phyloP scores from a whole-genome alignment of 2,113 vertebrate genomes.

The Rhynchopsitta pachyrhyncha region DNA sequence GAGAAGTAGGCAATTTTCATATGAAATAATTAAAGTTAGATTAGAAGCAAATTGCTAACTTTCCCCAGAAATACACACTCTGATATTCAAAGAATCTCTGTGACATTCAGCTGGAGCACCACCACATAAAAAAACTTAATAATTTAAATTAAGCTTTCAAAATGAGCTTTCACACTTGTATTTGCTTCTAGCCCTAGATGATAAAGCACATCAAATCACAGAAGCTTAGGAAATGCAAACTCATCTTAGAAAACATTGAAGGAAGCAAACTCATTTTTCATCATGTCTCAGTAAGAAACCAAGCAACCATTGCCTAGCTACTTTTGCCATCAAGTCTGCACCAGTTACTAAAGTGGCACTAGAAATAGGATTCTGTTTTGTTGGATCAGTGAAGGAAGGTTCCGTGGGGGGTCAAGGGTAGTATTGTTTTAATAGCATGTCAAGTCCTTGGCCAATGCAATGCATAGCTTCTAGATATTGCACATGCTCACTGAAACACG shows the following conservation, averaged over 20 bases:
- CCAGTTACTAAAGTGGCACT: not conserved
- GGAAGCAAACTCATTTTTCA: not conserved
- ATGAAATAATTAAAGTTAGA: not conserved
- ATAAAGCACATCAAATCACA: not conserved
- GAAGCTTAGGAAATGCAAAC: not conserved
- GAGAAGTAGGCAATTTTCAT: not conserved
- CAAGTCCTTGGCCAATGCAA: not conserved
- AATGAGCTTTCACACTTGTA: not conserved
- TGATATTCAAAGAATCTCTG: not conserved
- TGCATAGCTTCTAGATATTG: not conserved
- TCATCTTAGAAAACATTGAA: not conserved
- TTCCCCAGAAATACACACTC: not conserved
- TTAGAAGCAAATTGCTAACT: not conserved
- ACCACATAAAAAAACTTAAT: not conserved
- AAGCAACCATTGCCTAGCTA: not conserved
- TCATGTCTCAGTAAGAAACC: not conserved
- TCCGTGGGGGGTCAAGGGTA: not conserved
- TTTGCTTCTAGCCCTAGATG: not conserved
- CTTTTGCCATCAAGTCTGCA: not conserved
- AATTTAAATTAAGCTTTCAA: not conserved
- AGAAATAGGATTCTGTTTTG: not conserved
- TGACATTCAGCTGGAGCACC: not conserved
- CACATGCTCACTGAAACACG: not conserved
- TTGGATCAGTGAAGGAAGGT: not conserved
- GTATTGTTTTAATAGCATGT: not conserved